Base-by-base conservation (phyloP, 2,113 vertebrate species). In the Holacanthus passer region DNA sequence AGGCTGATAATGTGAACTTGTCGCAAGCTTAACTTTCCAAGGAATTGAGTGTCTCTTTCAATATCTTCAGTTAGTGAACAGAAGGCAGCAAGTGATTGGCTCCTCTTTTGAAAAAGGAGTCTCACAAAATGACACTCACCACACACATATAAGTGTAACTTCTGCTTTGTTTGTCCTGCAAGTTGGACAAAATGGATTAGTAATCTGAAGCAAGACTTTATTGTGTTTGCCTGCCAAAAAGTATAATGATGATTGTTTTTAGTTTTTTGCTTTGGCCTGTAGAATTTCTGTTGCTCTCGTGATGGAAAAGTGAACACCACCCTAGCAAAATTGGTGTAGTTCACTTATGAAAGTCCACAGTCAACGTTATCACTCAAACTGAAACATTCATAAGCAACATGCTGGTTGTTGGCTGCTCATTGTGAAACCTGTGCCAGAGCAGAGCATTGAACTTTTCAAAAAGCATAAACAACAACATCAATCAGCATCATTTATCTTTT, bases 381-480 rank as follows among this genome's bases (percentile, higher is more conserved):
- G 14, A 73, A 77, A 77, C 59, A 60, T 82, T 76, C 56, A 87
- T 68, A 66, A 79, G 62, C 56, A 48, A 45, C 82, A 55, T 70
- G 82, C 62, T 64, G 64, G 39, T 62, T 66, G 32, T 31, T 62
- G 41, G 63, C 55, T 69, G 63, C 31, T 72, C 31, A 45, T 60
- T 55, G 20, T 11, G 0, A 82, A 62, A 27, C 53, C 45, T 62
- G 47, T 72, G 71, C 68, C 64, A 64, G 14, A 43, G 19, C 16
- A 79, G 37, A 79, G 41, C 43, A 65, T 17, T 31, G 20, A n/a
- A 27, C 48, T 82, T 75, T 69, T 50, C 47, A 29, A 20, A 73
- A 72, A 17, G 24, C 53, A 53, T 22, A 47, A 71, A n/a, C n/a
- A n/a, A n/a, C n/a, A n/a, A n/a, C n/a, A n/a, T n/a, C n/a, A n/a